Base-by-base conservation (phyloP, 2,113 vertebrate species). In the Phalacrocorax carbo region DNA sequence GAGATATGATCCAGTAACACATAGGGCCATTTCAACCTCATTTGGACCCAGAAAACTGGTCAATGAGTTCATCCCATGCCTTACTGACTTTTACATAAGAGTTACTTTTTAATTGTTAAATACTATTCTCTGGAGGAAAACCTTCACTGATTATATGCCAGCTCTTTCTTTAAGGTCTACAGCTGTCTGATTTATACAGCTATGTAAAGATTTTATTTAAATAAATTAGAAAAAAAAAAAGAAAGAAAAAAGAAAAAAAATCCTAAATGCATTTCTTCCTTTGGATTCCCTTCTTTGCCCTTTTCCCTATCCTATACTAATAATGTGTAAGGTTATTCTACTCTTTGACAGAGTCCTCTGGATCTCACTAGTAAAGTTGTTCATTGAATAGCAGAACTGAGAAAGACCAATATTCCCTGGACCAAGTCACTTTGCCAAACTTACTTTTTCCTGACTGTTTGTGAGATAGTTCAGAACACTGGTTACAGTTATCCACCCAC, bases 11-110 rank as follows among this genome's bases (percentile, higher is more conserved):
- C 11, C 34, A 49, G 5, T 10, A 93, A 77, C 15, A 57, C 5
- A 40, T 1, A 72, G 1, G 18, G 7, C 2, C 4, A 42, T 57
- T 81, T 72, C 22, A 85, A 17, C 3, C 2, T 36, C 10, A 16
- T 73, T 77, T 38, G 40, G 8, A 52, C 11, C 6, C 16, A 26
- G 57, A 92, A 93, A 78, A 7, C 2, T 58, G 32, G 11, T 51
- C 30, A 62, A 13, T 12, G 4, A 1, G 6, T 40, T 62, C 13
- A 27, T 52, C 7, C 3, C 4, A 13, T 36, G 5, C 4, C 30
- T 77, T 77, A 2, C 18, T 40, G 15, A 44, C 15, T 70, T 86
- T 52, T 78, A 23, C 1, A 3, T 27, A 55, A 15, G 3, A 15
- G 5, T 48, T 71, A 11, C 21, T 71, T 4, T 61, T 76, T 92